Evolutionary conservation across 2,888 invertebrate species (phyloP).

Genomic region (Hartigia nigra): DNA sequence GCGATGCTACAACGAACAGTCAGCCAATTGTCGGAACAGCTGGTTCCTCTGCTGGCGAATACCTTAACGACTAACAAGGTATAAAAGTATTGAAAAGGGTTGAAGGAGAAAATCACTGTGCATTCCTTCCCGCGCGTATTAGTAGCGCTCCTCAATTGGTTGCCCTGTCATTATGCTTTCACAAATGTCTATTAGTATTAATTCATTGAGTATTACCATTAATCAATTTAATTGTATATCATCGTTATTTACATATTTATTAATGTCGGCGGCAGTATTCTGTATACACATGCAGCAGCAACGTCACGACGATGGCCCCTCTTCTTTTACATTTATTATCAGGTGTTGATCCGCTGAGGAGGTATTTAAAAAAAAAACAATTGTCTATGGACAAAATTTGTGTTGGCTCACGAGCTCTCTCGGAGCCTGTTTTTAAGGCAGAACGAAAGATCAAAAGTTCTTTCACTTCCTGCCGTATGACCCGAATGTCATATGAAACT

Average conservation of each 20-base stretch:
- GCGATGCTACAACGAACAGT: conserved; percentile 52
- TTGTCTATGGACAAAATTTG: background rate
- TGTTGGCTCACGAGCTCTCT: background rate
- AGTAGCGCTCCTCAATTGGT: background rate
- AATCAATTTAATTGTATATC: conserved; percentile 25
- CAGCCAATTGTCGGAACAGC: conserved; percentile 52
- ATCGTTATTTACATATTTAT: conserved; percentile 44
- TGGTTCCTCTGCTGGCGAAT: conserved; percentile 44
- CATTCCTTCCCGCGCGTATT: conserved; percentile 28
- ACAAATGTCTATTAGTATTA: conserved; percentile 25
- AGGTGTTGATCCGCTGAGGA: background rate
- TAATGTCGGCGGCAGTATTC: conserved; percentile 33
- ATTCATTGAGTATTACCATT: conserved; percentile 23
- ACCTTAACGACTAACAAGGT: conserved; percentile 37
- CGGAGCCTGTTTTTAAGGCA: background rate
- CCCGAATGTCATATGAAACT: background rate
- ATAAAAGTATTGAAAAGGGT: conserved; percentile 28
- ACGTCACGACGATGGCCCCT: background rate
- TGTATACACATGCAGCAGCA: background rate
- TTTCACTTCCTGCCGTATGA: background rate
- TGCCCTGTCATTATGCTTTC: background rate
- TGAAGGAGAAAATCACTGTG: conserved; percentile 27
- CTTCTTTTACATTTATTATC: background rate
- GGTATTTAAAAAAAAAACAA: background rate
- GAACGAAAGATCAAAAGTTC: background rate